phyloP scores from a whole-genome alignment of 2,797 vertebrate genomes.

The Anisognathus igniventris region DNA sequence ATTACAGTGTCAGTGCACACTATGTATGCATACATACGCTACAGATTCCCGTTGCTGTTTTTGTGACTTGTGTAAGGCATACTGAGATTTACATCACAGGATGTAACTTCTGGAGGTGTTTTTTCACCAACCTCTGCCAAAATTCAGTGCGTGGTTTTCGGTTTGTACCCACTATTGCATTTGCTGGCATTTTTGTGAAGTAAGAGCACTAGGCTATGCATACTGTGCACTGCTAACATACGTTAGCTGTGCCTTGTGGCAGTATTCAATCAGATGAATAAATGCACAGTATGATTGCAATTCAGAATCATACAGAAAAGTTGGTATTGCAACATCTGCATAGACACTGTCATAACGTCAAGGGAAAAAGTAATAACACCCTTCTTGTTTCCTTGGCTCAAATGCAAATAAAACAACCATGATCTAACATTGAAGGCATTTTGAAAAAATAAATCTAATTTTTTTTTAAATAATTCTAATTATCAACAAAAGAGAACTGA shows the following conservation, averaged over 20 bases:
- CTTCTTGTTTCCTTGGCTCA: slow-evolving; percentile 25
- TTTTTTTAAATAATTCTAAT: background rate
- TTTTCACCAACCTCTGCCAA: slow-evolving; percentile 37
- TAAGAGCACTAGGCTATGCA: slow-evolving; percentile 7
- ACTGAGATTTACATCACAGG: slow-evolving; percentile 30
- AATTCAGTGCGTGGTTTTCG: slow-evolving; percentile 33
- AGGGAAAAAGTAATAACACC: slow-evolving; percentile 28
- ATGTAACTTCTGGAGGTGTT: slow-evolving; percentile 37
- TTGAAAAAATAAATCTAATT: background rate
- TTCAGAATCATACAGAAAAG: slow-evolving; percentile 54
- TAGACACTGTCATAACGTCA: slow-evolving; percentile 14
- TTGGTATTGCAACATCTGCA: slow-evolving; percentile 68
- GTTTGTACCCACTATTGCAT: slow-evolving; percentile 23
- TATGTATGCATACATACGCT: background rate
- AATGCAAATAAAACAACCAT: background rate
- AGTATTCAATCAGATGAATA: slow-evolving; percentile 56
- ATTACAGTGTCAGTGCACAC: background rate
- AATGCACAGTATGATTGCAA: slow-evolving; percentile 56
- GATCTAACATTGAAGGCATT: background rate
- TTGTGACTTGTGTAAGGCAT: slow-evolving; percentile 9
- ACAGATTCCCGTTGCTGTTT: background rate
- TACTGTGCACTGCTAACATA: slow-evolving; percentile 38
- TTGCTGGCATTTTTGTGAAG: slow-evolving; percentile 24
- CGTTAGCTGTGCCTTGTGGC: slow-evolving; percentile 45
- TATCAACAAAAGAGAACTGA: background rate